These are phyloP conservation scores for Nudaria mundana DNA, from an alignment of 2,888 invertebrate genomes.

Conservation along the genomic window DNA sequence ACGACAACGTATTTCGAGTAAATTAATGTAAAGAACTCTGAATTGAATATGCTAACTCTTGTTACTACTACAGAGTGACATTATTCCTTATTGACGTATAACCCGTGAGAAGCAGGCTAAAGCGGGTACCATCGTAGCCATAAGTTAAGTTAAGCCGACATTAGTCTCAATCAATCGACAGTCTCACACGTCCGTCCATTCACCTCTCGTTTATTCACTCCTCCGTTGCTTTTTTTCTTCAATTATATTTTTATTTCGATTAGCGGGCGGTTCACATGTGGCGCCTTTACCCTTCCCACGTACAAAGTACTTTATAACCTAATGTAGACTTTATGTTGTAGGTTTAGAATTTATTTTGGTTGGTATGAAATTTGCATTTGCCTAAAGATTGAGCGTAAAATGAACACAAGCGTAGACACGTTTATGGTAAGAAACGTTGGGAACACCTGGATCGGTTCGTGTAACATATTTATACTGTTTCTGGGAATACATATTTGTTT, in stretches of 20 bases:
- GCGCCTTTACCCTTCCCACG: slow-evolving; percentile 60
- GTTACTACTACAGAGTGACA: no score
- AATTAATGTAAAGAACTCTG: no score
- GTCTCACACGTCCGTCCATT: slow-evolving; percentile 40
- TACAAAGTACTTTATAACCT: slow-evolving; percentile 29
- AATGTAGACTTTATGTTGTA: slow-evolving; percentile 12
- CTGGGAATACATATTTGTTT: slow-evolving; percentile 39
- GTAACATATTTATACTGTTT: slow-evolving; percentile 52
- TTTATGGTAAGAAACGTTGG: slow-evolving; percentile 55
- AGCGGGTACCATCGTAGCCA: no score
- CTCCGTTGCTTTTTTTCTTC: slow-evolving; percentile 43
- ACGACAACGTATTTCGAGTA: no score
- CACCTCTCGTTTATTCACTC: slow-evolving; percentile 46
- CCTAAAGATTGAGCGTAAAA: slow-evolving; percentile 49
- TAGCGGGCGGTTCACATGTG: slow-evolving; percentile 65
- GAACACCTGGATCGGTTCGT: slow-evolving; percentile 58
- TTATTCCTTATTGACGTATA: no score
- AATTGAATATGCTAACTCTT: no score
- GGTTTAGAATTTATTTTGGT: slow-evolving; percentile 14
- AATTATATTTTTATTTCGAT: slow-evolving; percentile 53
- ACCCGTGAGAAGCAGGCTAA: no score
- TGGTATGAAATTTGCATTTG: slow-evolving; percentile 7
- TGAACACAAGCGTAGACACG: slow-evolving; percentile 61
- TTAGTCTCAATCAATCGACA: slow-evolving; percentile 41
- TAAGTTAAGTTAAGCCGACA: no score